A percentile compares a stretch with the other conserved stretches of the same genome.
Conservation (phyloP, 2,888 invertebrate genomes). For the Conops quadrifasciatus region DNA sequence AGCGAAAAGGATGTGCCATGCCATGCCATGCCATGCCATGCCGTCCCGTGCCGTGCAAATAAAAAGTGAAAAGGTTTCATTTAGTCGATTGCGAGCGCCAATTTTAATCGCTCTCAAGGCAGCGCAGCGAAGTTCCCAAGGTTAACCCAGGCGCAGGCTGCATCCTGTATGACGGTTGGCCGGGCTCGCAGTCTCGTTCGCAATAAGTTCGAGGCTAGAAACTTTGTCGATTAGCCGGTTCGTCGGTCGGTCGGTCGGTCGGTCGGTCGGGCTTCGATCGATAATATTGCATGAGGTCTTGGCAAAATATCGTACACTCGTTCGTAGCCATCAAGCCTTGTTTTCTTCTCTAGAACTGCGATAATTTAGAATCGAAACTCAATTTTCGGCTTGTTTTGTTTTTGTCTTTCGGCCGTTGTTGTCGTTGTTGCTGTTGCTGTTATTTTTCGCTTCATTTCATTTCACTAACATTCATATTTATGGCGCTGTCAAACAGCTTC, state of each 20-base stretch:
- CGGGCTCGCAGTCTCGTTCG: neutral
- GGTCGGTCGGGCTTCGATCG: neutral
- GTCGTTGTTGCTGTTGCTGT: neutral
- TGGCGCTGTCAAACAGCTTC: conserved; percentile 58
- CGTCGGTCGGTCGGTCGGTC: neutral
- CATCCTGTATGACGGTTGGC: neutral
- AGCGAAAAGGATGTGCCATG: neutral
- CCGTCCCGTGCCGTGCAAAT: neutral
- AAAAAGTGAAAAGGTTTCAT: conserved; percentile 33
- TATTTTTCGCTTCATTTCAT: conserved; percentile 2
- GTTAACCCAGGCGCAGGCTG: neutral
- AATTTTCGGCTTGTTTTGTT: neutral
- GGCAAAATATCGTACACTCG: too few species aligned
- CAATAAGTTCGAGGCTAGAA: neutral
- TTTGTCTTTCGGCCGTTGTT: conserved; percentile 4
- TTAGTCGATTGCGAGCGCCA: conserved; percentile 24
- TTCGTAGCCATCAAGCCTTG: too few species aligned
- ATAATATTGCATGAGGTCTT: too few species aligned
- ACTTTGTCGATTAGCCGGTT: neutral
- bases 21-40: neutral
- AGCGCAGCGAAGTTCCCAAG: conserved; percentile 10
- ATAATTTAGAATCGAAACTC: too few species aligned
- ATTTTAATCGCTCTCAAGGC: conserved; percentile 31
- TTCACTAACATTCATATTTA: conserved; percentile 47
- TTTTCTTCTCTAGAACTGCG: too few species aligned